phyloP scores from a whole-genome alignment of 2,113 vertebrate species.

The Leptobrachium leishanense region DNA sequence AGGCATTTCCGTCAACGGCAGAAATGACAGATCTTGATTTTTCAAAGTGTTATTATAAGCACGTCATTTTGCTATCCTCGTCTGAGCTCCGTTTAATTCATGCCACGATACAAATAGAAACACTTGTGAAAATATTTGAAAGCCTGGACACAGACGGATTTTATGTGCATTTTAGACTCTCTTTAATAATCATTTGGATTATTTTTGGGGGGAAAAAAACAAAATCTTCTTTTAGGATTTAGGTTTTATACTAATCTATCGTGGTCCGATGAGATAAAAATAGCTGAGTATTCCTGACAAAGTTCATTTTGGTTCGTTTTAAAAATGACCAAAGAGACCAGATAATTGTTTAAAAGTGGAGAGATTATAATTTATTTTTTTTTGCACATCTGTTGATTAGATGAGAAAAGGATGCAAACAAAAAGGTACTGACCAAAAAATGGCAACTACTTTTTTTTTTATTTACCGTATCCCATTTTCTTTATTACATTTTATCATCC shows the following conservation, averaged over 20 bases:
- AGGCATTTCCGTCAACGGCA: not conserved
- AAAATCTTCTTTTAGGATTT: slow-evolving; percentile 39
- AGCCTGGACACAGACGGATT: not conserved
- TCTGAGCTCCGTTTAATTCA: not conserved
- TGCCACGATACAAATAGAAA: not conserved
- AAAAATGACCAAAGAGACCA: not conserved
- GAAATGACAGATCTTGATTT: not conserved
- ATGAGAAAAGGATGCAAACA: not conserved
- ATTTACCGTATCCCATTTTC: too few species aligned
- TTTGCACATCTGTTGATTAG: not conserved
- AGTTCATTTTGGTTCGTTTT: slow-evolving; percentile 13
- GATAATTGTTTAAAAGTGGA: not conserved
- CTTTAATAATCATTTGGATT: slow-evolving; percentile 40
- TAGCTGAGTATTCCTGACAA: slow-evolving; percentile 23
- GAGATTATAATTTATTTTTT: not conserved
- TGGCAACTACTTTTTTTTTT: too few species aligned
- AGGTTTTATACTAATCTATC: slow-evolving; percentile 37
- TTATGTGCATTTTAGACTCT: slow-evolving; percentile 22
- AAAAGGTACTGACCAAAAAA: not conserved
- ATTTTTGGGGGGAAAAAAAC: slow-evolving; percentile 22
- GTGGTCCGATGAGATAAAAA: slow-evolving; percentile 25
- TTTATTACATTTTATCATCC: too few species aligned
- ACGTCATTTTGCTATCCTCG: not conserved
- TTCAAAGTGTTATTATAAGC: not conserved
- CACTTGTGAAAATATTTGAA: slow-evolving; percentile 2